These are phyloP conservation scores for Marasmarcha lunaedactyla DNA, from an alignment of 2,888 invertebrate genomes.

Conservation along the genomic window DNA sequence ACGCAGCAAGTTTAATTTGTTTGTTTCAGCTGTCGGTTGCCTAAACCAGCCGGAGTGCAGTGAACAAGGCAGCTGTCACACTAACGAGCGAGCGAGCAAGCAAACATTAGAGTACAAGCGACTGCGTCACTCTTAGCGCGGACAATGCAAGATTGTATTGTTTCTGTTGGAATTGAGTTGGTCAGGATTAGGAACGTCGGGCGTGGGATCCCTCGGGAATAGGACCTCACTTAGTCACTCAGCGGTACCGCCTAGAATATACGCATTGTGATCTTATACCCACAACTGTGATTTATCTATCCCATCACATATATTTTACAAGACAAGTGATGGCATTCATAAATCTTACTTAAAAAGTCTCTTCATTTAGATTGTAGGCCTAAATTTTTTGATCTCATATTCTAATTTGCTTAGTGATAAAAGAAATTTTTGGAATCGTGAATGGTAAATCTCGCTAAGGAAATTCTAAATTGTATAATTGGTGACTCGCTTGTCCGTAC, in stretches of 20 bases:
- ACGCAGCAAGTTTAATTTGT: too few species aligned
- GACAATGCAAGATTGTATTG: slow-evolving; percentile 48
- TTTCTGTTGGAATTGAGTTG: slow-evolving; percentile 43
- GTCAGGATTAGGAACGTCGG: slow-evolving; percentile 13
- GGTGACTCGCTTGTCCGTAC: slow-evolving; percentile 50
- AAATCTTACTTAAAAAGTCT: slow-evolving; percentile 62
- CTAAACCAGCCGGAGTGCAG: slow-evolving; percentile 44
- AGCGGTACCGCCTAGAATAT: slow-evolving; percentile 62
- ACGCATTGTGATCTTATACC: slow-evolving; percentile 59
- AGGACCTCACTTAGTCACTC: slow-evolving; percentile 41
- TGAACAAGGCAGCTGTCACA: slow-evolving; percentile 41
- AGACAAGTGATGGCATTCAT: slow-evolving; percentile 57
- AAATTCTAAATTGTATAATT: slow-evolving; percentile 63
- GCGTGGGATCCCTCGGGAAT: slow-evolving; percentile 14
- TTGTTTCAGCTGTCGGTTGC: slow-evolving; percentile 45
- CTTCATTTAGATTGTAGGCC: slow-evolving; percentile 65
- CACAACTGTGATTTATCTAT: slow-evolving; percentile 64
- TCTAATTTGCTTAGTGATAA: slow-evolving; percentile 70
- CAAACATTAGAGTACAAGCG: slow-evolving; percentile 14
- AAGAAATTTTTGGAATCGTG: slow-evolving; percentile 44
- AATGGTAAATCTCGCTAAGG: slow-evolving; percentile 49
- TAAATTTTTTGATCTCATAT: slow-evolving; percentile 70
- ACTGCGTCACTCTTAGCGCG: slow-evolving; percentile 37
- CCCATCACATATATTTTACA: slow-evolving; percentile 53
- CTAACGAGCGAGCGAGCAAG: slow-evolving; percentile 13